Percentiles rank a stretch among this genome's conserved stretches.
Conservation (phyloP, 2,888 invertebrate genomes). For the Mellilla xanthometata region DNA sequence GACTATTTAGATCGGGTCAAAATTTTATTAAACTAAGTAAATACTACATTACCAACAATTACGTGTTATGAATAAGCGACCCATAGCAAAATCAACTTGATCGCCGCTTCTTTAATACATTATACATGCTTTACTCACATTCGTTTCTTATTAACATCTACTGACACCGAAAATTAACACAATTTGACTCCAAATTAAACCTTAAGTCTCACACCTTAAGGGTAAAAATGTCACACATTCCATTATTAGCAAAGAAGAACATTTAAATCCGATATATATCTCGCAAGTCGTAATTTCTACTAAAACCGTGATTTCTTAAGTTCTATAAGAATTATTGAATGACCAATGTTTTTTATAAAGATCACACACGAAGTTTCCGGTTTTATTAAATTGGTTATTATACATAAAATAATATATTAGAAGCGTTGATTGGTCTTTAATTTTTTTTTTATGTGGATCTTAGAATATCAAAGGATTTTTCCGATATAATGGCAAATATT, state of each 20-base stretch:
- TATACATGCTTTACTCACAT: slow-evolving; percentile 60
- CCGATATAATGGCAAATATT: slow-evolving; percentile 1
- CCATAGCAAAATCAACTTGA: slow-evolving; percentile 2
- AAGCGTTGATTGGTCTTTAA: slow-evolving; percentile 6
- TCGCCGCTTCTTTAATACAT: slow-evolving; percentile 55
- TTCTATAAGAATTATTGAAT: slow-evolving; percentile 48
- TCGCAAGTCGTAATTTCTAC: slow-evolving; percentile 46
- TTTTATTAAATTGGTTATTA: slow-evolving; percentile 40
- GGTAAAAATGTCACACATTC: slow-evolving; percentile 14
- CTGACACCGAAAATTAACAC: slow-evolving; percentile 23
- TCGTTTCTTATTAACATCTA: slow-evolving; percentile 29
- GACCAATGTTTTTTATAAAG: slow-evolving; percentile 39
- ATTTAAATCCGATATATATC: slow-evolving; percentile 57
- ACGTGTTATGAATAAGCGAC: background rate
- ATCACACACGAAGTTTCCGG: slow-evolving; percentile 73
- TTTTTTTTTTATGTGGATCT: slow-evolving; percentile 1
- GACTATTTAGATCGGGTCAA: too few species aligned
- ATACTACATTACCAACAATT: too few species aligned
- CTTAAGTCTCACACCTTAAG: slow-evolving; percentile 4
- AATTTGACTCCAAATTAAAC: slow-evolving; percentile 10
- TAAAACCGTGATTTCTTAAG: slow-evolving; percentile 60
- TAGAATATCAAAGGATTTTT: slow-evolving; percentile 12
- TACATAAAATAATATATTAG: slow-evolving; percentile 13
- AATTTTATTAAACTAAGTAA: too few species aligned
- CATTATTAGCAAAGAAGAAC: slow-evolving; percentile 60